A percentile compares a stretch with the other conserved stretches of the same genome.
phyloP scores from a whole-genome alignment of 53 echinoderm and acorn worm genomes.

The Hippasteria phrygiana region DNA sequence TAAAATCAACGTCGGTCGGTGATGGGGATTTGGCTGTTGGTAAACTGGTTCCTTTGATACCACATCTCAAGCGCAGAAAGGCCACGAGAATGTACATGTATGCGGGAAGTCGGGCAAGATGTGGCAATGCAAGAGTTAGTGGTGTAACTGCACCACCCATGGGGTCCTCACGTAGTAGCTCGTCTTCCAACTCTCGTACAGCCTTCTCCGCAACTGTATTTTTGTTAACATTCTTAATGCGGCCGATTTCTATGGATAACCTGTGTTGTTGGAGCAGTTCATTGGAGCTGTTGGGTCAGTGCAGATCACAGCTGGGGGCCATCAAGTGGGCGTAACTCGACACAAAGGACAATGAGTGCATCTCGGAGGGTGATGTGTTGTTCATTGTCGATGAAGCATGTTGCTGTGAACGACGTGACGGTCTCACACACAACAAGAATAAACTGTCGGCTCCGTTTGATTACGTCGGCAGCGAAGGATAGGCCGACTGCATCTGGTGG shows the following conservation, averaged over 20 bases:
- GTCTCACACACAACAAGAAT: constrained; percentile 69
- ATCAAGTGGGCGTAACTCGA: constrained; percentile 67
- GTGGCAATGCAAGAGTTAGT: constrained; percentile 2
- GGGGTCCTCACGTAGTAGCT: constrained; percentile 66
- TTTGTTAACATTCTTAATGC: constrained; percentile 74
- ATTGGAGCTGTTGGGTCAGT: constrained; percentile 47
- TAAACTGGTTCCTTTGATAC: constrained; percentile 31
- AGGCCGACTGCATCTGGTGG: constrained; percentile 73
- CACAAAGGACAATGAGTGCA: constrained; percentile 59
- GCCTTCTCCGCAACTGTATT: constrained; percentile 81
- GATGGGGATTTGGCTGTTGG: constrained; percentile 33
- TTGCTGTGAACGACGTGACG: constrained; percentile 69
- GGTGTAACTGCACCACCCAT: constrained; percentile 24
- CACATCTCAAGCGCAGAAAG: constrained; percentile 49
- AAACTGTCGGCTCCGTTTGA: constrained; percentile 60
- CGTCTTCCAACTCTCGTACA: constrained; percentile 74
- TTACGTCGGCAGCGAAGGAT: constrained; percentile 73
- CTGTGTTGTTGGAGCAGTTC: constrained; percentile 9
- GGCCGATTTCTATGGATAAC: constrained; percentile 38
- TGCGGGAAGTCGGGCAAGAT: constrained; percentile 20
- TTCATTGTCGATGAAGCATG: constrained; percentile 67
- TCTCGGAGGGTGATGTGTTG: constrained; percentile 66
- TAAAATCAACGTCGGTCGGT: constrained; percentile 10
- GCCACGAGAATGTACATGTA: constrained; percentile 32
- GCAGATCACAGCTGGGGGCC: constrained; percentile 65